A percentile compares a stretch with the other conserved stretches of the same genome.
These are phyloP conservation scores for Anaspis maculata DNA, from an alignment of 2,888 invertebrate genomes.

Conservation along the genomic window DNA sequence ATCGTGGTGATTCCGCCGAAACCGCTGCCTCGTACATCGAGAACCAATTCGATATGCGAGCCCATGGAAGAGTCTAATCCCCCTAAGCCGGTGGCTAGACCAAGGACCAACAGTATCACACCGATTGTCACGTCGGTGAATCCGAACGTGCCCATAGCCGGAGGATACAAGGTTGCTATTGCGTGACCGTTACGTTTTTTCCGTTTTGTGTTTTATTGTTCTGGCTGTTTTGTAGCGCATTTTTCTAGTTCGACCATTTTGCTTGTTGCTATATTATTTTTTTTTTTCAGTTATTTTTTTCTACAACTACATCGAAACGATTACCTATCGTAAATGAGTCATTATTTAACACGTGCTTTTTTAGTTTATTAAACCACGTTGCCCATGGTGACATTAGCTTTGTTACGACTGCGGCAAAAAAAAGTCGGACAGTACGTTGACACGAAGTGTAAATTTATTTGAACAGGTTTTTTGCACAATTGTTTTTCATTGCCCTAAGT, in stretches of 20 bases:
- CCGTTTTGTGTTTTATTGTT: constrained; percentile 8
- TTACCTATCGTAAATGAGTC: too few species aligned
- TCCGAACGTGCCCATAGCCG: constrained; percentile 44
- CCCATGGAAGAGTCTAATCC: constrained; percentile 46
- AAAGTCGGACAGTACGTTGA: too few species aligned
- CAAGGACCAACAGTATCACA: constrained; percentile 54
- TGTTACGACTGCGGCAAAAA: too few species aligned
- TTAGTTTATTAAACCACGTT: too few species aligned
- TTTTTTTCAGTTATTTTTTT: too few species aligned
- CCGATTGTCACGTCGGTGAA: constrained; percentile 54
- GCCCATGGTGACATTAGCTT: too few species aligned
- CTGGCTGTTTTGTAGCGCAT: constrained; percentile 7
- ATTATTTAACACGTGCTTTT: too few species aligned
- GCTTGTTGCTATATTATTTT: constrained; percentile 2
- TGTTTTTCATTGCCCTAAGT: too few species aligned
- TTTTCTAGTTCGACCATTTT: constrained; percentile 5
- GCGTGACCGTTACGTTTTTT: background rate
- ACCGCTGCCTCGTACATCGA: constrained; percentile 69
- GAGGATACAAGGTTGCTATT: constrained; percentile 61
- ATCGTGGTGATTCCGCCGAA: constrained; percentile 55
- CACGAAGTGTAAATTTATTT: too few species aligned
- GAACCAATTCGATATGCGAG: constrained; percentile 65
- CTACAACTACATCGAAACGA: too few species aligned
- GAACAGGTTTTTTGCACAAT: too few species aligned
- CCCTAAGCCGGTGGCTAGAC: constrained; percentile 60